phyloP scores from a whole-genome alignment of 2,888 invertebrate species.

The Thyatira batis region DNA sequence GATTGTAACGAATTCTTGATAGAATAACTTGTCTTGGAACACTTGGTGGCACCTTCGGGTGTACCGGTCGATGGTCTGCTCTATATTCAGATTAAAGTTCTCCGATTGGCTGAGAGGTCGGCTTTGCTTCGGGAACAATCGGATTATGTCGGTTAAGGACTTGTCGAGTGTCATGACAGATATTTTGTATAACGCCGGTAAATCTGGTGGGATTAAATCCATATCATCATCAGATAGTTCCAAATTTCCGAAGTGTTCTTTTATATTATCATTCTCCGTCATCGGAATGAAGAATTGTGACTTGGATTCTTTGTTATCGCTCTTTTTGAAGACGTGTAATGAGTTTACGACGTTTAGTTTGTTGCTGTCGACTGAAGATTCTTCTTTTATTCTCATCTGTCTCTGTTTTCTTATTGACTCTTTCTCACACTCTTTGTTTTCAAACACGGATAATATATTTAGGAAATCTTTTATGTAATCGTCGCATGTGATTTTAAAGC shows the following conservation, averaged over 20 bases:
- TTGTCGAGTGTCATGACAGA: slow-evolving; percentile 62
- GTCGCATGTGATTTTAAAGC: slow-evolving; percentile 76
- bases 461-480: slow-evolving; percentile 70
- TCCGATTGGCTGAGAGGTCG: slow-evolving; percentile 77
- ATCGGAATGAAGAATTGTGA: slow-evolving; percentile 78
- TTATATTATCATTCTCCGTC: slow-evolving; percentile 53
- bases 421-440: slow-evolving; percentile 63
- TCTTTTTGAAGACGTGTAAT: slow-evolving; percentile 70
- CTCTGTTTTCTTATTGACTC: slow-evolving; percentile 54
- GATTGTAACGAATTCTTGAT: slow-evolving; percentile 67
- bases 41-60: slow-evolving; percentile 76
- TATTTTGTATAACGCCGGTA: slow-evolving; percentile 60
- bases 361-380: slow-evolving; percentile 70
- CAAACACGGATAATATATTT: slow-evolving; percentile 54
- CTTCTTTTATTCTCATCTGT: slow-evolving; percentile 54
- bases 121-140: slow-evolving; percentile 73
- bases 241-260: slow-evolving; percentile 66
- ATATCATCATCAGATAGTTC: slow-evolving; percentile 65
- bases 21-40: slow-evolving; percentile 75
- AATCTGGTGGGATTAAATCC: slow-evolving; percentile 61
- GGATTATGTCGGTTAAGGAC: slow-evolving; percentile 60
- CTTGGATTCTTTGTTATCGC: slow-evolving; percentile 71
- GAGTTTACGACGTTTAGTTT: slow-evolving; percentile 69
- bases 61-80: slow-evolving; percentile 74
- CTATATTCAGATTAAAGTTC: slow-evolving; percentile 65